Conservation (phyloP, 2,797 vertebrate genomes). For the Rhabdomys pumilio region DNA sequence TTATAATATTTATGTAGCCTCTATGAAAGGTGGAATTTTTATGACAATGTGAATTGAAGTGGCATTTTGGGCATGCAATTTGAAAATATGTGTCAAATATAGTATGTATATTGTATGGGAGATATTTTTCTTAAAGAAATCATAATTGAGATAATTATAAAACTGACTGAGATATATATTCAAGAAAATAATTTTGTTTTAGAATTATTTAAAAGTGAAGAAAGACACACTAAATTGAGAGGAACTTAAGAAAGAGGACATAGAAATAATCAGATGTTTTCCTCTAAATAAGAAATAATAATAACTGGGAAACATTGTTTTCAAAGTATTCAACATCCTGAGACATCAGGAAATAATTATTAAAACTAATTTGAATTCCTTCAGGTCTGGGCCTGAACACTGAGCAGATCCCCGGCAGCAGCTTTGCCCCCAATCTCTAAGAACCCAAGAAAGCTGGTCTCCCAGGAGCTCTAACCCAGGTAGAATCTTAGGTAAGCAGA, state of each 20-base stretch:
- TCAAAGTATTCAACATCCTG: background rate
- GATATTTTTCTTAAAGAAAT: background rate
- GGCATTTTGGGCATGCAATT: background rate
- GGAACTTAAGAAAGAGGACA: background rate
- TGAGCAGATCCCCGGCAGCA: too few species aligned
- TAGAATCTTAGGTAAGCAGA: too few species aligned
- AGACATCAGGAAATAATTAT: background rate
- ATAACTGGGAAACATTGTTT: background rate
- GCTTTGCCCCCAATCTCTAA: too few species aligned
- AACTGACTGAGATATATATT: background rate
- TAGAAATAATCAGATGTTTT: background rate
- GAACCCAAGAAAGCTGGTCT: too few species aligned
- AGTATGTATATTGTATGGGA: background rate
- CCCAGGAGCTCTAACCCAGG: too few species aligned
- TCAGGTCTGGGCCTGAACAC: too few species aligned
- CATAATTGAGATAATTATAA: background rate
- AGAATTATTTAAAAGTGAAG: background rate
- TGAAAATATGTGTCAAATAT: background rate
- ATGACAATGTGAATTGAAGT: background rate
- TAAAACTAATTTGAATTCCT: background rate
- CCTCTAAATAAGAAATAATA: background rate
- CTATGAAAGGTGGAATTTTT: background rate
- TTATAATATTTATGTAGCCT: background rate
- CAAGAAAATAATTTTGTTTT: background rate
- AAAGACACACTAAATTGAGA: background rate